Evolutionary conservation across 30 jellyfish, hydroid and myxozoan species (phyloP), one percentile per base, ranked within the genome.

Genomic region (Rhopilema esculentum): DNA sequence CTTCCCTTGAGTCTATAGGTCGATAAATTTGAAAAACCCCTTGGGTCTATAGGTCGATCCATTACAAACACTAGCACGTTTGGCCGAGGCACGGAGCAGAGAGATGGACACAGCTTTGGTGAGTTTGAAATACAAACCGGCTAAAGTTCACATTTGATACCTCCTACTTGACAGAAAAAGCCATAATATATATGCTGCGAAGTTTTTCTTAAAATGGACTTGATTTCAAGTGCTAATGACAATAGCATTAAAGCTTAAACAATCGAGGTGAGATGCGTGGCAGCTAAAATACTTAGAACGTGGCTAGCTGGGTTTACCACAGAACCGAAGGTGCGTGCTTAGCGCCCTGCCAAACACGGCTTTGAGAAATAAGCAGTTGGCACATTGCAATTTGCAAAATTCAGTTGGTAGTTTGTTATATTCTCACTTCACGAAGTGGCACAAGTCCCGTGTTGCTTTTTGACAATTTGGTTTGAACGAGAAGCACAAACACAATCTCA

Each of bases 141-240:
- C 6, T 6, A 40, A 40, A 40, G 12, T 12, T 40, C 6, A 40
- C 57, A 40, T 40, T 66, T 8, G 29, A 76, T 76, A 76, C 86
- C 86, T 76, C 75, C 86, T 76, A 76, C 86, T 76, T n/a, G 86
- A 20, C 86, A 25, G 61, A 25, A 19, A 23, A 49, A 57, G 49
- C 86, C 75, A 51, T n/a, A 51, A 76, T 22, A 76, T 48, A 76
- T 76, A 20, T 40, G 76, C 86, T 49, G 66, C 77, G 30, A 76
- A 76, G 30, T 23, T 51, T 63, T 71, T 51, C 77, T n/a, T 48
- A 76, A 15, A 20, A 29, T 57, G 52, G 23, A 76, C 72, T 63
- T 22, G 51, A 76, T 29, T 76, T 76, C 86, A 76, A 76, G 86
- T 76, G 48, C 69, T 27, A 76, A 32, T 76, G 86, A 76, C 86